Evolutionary conservation across 2,113 vertebrate species (phyloP).

Genomic region (Myrmecobius fasciatus): DNA sequence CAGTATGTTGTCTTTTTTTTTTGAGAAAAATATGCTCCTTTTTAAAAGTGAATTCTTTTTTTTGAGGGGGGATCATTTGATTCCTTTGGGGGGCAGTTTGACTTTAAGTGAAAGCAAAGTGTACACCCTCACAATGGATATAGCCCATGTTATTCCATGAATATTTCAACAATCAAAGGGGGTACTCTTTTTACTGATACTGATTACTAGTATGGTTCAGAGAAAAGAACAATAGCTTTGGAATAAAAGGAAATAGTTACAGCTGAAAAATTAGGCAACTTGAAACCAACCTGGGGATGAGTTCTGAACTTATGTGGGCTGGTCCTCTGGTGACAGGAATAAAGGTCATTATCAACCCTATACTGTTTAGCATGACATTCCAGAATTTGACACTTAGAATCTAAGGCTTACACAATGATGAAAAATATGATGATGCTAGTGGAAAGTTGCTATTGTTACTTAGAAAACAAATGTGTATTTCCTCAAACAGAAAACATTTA

Average conservation of each 20-base stretch:
- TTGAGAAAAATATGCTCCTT: slow-evolving; percentile 38
- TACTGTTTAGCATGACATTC: neutral
- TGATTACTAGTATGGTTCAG: neutral
- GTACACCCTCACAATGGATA: slow-evolving; percentile 43
- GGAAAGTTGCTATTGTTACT: too few species aligned
- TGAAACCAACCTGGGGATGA: neutral
- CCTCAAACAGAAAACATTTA: neutral
- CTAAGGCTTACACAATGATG: neutral
- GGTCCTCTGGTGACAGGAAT: neutral
- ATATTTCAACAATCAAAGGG: neutral
- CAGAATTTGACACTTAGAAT: neutral
- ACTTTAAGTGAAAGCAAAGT: slow-evolving; percentile 39
- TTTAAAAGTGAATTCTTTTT: slow-evolving; percentile 59
- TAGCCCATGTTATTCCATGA: slow-evolving; percentile 35
- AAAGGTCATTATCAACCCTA: too few species aligned
- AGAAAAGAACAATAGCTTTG: neutral
- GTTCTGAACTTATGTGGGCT: neutral
- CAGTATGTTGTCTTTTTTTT: neutral
- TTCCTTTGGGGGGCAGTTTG: slow-evolving; percentile 54
- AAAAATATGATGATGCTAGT: neutral
- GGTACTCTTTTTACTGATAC: neutral
- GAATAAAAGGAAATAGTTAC: neutral
- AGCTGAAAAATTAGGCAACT: neutral
- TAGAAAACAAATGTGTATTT: too few species aligned
- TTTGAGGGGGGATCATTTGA: slow-evolving; percentile 50